These are phyloP conservation scores for Turritopsis rubra DNA, from an alignment of 30 jellyfish, hydroid and myxozoan genomes.

Conservation along the genomic window DNA sequence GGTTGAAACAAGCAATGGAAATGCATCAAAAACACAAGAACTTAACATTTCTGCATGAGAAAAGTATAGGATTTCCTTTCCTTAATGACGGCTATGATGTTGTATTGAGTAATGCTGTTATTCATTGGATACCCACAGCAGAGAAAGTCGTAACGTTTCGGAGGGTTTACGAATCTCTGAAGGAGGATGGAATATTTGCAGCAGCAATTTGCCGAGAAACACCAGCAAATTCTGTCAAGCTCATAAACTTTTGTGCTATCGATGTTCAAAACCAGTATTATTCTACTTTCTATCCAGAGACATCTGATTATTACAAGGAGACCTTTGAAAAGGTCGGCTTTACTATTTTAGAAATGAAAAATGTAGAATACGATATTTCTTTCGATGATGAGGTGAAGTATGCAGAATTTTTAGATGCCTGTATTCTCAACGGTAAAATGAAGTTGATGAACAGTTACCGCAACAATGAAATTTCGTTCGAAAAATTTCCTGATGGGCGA, in stretches of 20 bases:
- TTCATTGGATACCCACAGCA: constrained; percentile 62
- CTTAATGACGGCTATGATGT: constrained; percentile 29
- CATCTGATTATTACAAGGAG: neutral
- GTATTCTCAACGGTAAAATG: neutral
- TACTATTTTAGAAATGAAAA: neutral
- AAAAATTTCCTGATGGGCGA: neutral
- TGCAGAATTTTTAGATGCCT: neutral
- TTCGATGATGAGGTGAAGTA: neutral
- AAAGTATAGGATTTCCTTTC: constrained; percentile 31
- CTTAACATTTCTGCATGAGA: constrained; percentile 27
- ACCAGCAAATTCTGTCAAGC: neutral
- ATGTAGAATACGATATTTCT: neutral
- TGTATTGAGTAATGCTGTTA: constrained; percentile 37
- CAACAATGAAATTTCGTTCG: neutral
- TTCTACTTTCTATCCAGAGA: neutral
- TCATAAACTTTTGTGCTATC: neutral
- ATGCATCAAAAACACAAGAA: constrained; percentile 1
- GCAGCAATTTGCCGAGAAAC: neutral
- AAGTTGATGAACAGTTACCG: neutral
- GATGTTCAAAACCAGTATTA: neutral
- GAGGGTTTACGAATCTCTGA: constrained; percentile 34
- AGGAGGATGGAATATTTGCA: constrained; percentile 44
- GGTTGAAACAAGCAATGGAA: constrained; percentile 41
- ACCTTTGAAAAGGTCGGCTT: neutral
- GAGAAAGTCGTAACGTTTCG: constrained; percentile 39